Percentiles rank a stretch among this genome's conserved stretches.
Evolutionary conservation across 2,888 invertebrate genomes (phyloP).

Genomic region (Eueremaeus valkanovi): DNA sequence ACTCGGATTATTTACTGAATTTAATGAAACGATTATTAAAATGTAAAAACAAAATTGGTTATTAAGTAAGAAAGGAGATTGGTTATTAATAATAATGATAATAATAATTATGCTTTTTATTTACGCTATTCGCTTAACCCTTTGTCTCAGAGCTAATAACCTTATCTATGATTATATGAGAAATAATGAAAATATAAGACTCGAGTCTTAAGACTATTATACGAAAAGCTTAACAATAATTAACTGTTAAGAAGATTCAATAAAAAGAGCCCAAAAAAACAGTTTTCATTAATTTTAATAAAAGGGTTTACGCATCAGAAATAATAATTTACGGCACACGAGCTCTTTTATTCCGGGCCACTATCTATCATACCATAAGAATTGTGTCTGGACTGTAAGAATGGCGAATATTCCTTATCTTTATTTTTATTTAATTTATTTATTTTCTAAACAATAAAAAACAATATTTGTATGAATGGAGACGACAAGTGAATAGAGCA

Average conservation of each 20-base stretch:
- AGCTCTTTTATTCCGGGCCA: no score
- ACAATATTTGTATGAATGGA: not conserved
- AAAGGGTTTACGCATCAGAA: not conserved
- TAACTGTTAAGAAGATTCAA: not conserved
- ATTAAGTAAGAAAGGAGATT: no score
- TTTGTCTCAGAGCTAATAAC: not conserved
- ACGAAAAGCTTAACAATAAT: not conserved
- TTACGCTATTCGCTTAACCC: not conserved
- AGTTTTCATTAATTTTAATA: not conserved
- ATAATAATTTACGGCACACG: conserved; percentile 11
- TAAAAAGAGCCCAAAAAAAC: not conserved
- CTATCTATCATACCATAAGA: no score
- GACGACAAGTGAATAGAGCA: not conserved
- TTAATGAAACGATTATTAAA: not conserved
- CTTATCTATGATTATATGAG: not conserved
- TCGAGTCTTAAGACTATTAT: no score
- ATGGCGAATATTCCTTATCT: no score
- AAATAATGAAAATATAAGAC: not conserved
- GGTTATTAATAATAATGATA: not conserved
- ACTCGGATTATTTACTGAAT: not conserved
- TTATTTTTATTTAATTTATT: no score
- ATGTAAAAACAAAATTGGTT: not conserved
- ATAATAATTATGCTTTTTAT: not conserved
- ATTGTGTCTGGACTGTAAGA: no score
- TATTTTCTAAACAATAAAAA: not conserved